Conservation (phyloP, 2,888 invertebrate genomes). For the Clostera curtula region DNA sequence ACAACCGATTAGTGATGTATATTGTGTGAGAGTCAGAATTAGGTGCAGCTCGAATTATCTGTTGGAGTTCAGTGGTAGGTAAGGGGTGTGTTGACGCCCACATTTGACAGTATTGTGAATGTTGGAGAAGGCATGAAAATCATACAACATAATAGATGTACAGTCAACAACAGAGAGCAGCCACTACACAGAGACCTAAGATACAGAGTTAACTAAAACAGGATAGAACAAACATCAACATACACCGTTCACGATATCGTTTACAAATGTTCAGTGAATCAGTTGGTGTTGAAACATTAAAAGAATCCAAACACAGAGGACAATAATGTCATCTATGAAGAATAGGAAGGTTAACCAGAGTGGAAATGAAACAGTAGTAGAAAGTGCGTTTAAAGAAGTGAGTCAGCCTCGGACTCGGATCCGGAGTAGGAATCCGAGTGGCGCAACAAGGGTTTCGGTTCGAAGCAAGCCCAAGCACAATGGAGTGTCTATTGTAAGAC, state of each 20-base stretch:
- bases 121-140: slow-evolving; percentile 73
- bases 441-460: slow-evolving; percentile 40
- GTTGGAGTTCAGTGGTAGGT: slow-evolving; percentile 69
- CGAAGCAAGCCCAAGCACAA: slow-evolving; percentile 72
- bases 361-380: slow-evolving; percentile 42
- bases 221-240: slow-evolving; percentile 54
- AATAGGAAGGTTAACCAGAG: slow-evolving; percentile 38
- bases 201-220: slow-evolving; percentile 65
- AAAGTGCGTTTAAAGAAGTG: slow-evolving; percentile 54
- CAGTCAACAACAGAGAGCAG: slow-evolving; percentile 75
- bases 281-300: slow-evolving; percentile 41
- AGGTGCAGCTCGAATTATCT: slow-evolving; percentile 72
- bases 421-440: slow-evolving; percentile 38
- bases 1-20: slow-evolving; percentile 48
- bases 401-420: slow-evolving; percentile 41
- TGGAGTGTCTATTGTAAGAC: slow-evolving; percentile 47
- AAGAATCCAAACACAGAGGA: slow-evolving; percentile 31
- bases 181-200: slow-evolving; percentile 73
- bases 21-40: slow-evolving; percentile 65
- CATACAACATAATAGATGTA: slow-evolving; percentile 71
- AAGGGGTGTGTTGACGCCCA: slow-evolving; percentile 67
- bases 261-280: slow-evolving; percentile 30
- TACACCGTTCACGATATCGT: slow-evolving; percentile 40
- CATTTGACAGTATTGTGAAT: slow-evolving; percentile 71
- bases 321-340: slow-evolving; percentile 32